Base-by-base conservation (phyloP, 2,888 invertebrate species). In the Pammene fasciana region DNA sequence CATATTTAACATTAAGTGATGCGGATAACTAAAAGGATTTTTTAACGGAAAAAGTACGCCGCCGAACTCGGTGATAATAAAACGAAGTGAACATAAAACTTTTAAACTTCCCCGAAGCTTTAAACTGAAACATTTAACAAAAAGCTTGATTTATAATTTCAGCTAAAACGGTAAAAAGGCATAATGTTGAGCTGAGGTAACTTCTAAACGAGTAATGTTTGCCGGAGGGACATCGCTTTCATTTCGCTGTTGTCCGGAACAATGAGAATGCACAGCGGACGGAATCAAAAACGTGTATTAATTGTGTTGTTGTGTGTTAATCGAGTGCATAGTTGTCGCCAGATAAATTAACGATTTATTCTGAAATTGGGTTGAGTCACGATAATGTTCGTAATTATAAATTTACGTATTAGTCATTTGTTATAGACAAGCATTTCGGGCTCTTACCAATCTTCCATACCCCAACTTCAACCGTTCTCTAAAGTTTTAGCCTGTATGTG, bases 141-240 rank as follows among this genome's bases (percentile, higher is more conserved):
- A 85, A 84, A 83, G 67, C 80, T 78, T 83, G 84, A 85, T 87
- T 87, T 84, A 84, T 82, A 85, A 85, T 83, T 82, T 80, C 73
- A 71, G 78, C 75, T 74, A 75, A 82, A 82, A 81, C 74, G 78
- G 76, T 74, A 75, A 82, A 82, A 81, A 75, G 78, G 76, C 79
- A 74, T 78, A 75, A 73, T 78, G 79, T 79, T 79, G 73, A 75
- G 78, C 75, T 75, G 80, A 78, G 80, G 80, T 82, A 85, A 85
- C 86, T 86, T 86, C 79, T 77, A 82, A 85, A 82, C 85, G 83
- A 85, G 80, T 83, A 81, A 81, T 78, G 78, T 80, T 77, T 77
- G 71, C 65, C 43, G 73, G 26, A 72, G 76, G 76, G 75, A 78
- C 81, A 80, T 82, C 77, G 77, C 83, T 79, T 86, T 83, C 79